Evolutionary conservation across 2,888 invertebrate genomes (phyloP), one percentile per base, ranked within the genome.

Genomic region (Epistrophe grossulariae): DNA sequence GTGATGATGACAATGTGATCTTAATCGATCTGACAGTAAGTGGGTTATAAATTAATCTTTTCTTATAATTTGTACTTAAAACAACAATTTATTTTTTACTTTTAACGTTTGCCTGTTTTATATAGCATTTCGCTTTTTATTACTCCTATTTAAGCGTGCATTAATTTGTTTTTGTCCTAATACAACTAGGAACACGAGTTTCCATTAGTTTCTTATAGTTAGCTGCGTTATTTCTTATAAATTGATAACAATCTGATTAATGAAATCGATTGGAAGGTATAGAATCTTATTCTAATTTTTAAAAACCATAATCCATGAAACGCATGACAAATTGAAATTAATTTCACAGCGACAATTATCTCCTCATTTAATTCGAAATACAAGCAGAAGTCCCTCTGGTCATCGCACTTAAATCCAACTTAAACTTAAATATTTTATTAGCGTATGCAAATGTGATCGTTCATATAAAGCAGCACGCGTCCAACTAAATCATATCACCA

Each of bases 391-490:
- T 40, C 45, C 57, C 50, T 79, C 73, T 72, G 59, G 45, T 45
- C 38, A 70, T 40, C 40, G 31, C 52, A 57, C 60, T 35, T 55
- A 57, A 55, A 73, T 15, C 24, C 50, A 73, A 79, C 17, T 35
- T 62, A 55, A 81, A 85, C 11, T 70, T 62, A 15, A 50, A 64
- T 62, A 72, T 81, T 82, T 79, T 87, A 87, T 82, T 78, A 38
- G 45, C 78, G 48, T 79, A 87, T 87, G 82, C 73, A 74, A 87
- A 87, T 87, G 70, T 38, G 52, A 52, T 60, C 78, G 79, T 79
- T 82, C 81, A 74, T 79, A 87, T 82, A 82, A 87, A 87, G 50
- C 85, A 87, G 82, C 85, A 87, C 85, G 85, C 82, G 73, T 82
- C 85, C 81, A 78, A 78, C 77, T 81, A 81, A 81, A 87, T 87